Percentiles rank a stretch among this genome's conserved stretches.
phyloP scores from a whole-genome alignment of 2,888 invertebrate species.

The Campopleginae sp. region DNA sequence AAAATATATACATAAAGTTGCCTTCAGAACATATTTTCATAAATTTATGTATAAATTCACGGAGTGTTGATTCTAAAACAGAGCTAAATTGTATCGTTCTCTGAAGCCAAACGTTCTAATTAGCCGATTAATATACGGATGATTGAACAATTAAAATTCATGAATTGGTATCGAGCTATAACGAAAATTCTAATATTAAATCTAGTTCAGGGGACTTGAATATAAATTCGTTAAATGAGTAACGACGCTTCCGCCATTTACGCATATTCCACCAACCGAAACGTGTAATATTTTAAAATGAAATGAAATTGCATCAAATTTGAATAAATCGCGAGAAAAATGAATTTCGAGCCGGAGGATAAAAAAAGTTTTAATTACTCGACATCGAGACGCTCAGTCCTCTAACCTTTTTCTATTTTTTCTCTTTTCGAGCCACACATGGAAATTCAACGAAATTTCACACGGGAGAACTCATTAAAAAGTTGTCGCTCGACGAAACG shows the following conservation, averaged over 20 bases:
- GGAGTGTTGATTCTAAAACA: not conserved
- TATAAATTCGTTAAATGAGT: not conserved
- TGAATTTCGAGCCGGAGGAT: not conserved
- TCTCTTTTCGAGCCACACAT: not conserved
- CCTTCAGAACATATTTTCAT: not conserved
- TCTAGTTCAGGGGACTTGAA: not conserved
- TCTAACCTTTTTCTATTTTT: not conserved
- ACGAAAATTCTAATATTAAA: not conserved
- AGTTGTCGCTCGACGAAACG: constrained; percentile 5
- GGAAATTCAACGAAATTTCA: not conserved
- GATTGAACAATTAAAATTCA: not conserved
- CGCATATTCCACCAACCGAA: not conserved
- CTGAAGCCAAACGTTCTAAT: not conserved
- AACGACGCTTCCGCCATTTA: not conserved
- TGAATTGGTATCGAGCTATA: not conserved
- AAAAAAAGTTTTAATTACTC: constrained; percentile 12
- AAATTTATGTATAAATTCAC: not conserved
- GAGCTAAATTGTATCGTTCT: not conserved
- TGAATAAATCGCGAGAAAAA: not conserved
- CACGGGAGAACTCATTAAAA: constrained; percentile 16
- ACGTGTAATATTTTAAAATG: not conserved
- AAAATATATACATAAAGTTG: not conserved
- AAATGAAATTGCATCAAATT: not conserved
- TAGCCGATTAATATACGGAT: not conserved
- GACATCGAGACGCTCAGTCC: constrained; percentile 3